Base-by-base conservation (phyloP, 2,888 invertebrate genomes). In the Microplitis deprimator region DNA sequence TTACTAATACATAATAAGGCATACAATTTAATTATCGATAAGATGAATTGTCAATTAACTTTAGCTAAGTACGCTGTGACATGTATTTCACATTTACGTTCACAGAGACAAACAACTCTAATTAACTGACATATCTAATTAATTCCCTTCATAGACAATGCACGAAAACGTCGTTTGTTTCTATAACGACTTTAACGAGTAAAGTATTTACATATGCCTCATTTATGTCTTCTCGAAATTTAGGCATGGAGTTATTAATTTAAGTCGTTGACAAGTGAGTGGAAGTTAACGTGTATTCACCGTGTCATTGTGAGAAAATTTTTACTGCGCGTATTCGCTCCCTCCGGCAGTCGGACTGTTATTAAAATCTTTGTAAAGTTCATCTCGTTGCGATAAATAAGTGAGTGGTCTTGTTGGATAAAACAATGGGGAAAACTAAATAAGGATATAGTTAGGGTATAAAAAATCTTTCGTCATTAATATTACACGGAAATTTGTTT, bases 361-460 rank as follows among this genome's bases (percentile, higher is more conserved):
- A 86, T 86, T 86, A 86, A 87, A 86, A 86, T 86, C 84, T 84
- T 84, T 83, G 86, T 84, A 82, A 86, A 87, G 83, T 87, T 86
- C 83, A 84, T 85, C 82, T 81, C 79, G 80, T 75, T 76, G 82
- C 82, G 83, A 85, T 84, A 86, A 87, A 87, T 86, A 86, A 87
- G 83, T 83, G 84, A 86, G 82, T 82, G 81, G 80, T 84, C 81
- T 81, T 81, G 82, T 80, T 80, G 29, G 81, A 82, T 71, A 79
- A 81, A 81, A 81, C 80, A 81, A 81, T 77, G 79, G 81, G 81
- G 79, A 83, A 82, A 79, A 59, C 72, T 72, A 70, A 71, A 75
- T 16, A 74, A 68, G 76, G 73, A 83, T 83, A 83, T 83, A 85
- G 77, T 59, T 78, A 81, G 79, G 80, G 80, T 79, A 84, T 85